Percentiles rank a stretch among this genome's conserved stretches.
These are phyloP conservation scores for Lathamus discolor DNA, from an alignment of 2,113 vertebrate species.

Conservation along the genomic window DNA sequence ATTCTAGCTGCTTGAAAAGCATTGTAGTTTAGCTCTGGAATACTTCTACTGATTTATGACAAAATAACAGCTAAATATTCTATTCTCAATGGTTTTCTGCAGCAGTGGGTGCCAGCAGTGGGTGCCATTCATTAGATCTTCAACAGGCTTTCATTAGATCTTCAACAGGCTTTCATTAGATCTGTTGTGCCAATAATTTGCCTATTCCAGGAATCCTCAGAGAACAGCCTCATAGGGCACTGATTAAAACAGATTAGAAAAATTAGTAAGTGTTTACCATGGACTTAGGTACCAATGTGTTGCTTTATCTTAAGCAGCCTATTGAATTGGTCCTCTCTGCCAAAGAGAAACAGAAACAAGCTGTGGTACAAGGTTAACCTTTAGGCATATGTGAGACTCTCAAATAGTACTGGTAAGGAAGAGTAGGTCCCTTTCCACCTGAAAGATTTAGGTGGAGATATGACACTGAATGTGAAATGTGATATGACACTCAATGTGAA, in stretches of 20 bases:
- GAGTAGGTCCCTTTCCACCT: background rate
- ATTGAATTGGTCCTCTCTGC: constrained; percentile 63
- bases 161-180: background rate
- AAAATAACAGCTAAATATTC: background rate
- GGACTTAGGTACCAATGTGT: constrained; percentile 72
- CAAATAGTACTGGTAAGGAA: background rate
- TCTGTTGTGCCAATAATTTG: background rate
- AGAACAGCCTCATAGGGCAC: background rate
- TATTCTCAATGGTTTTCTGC: background rate
- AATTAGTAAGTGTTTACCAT: constrained; percentile 61
- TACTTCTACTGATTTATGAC: background rate
- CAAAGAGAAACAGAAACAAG: constrained; percentile 3
- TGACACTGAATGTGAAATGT: background rate
- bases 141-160: background rate
- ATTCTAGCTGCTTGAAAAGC: background rate
- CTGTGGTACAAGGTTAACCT: background rate
- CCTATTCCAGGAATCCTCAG: background rate
- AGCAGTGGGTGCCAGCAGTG: background rate
- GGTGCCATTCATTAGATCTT: background rate
- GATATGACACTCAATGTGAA: too few relatives aligned
- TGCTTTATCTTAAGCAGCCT: constrained; percentile 60
- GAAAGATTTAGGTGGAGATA: background rate
- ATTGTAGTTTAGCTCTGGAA: background rate
- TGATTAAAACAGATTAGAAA: background rate
- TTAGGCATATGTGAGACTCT: rapidly evolving